phyloP scores from a whole-genome alignment of 2,797 vertebrate species.

The Furcifer pardalis region DNA sequence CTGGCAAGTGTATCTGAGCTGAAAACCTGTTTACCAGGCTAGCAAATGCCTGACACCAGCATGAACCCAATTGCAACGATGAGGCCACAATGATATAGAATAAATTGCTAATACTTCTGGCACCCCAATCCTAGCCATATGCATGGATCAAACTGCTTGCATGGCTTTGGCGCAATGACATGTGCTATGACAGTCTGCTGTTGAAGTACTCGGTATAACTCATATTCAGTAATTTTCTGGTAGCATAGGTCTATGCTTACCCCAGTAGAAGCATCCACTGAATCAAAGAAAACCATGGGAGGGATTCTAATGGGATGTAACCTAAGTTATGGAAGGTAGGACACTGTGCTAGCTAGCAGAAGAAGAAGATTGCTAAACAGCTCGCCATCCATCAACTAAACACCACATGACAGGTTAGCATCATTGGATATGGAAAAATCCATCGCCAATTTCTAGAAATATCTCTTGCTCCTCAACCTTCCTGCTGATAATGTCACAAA shows the following conservation, averaged over 20 bases:
- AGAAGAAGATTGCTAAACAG: background rate
- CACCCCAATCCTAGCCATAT: constrained; percentile 28
- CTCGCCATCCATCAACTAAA: background rate
- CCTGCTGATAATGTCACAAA: background rate
- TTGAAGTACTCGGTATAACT: background rate
- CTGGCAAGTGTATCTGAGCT: constrained; percentile 6
- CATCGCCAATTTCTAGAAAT: background rate
- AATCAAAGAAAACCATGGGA: background rate
- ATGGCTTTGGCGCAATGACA: constrained; percentile 15
- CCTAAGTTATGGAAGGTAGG: background rate
- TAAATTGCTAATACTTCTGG: constrained; percentile 27
- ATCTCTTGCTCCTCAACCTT: background rate
- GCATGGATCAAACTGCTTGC: constrained; percentile 5
- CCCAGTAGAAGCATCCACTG: background rate
- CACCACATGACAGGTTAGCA: background rate
- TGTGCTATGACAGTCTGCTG: background rate
- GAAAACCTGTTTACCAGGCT: constrained; percentile 34
- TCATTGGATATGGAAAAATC: background rate
- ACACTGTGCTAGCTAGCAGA: background rate
- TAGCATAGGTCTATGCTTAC: too few species aligned
- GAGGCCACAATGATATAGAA: constrained; percentile 42
- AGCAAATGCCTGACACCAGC: constrained; percentile 31
- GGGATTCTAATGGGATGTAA: background rate
- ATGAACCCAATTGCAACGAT: constrained; percentile 37
- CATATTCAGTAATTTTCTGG: background rate